phyloP scores from a whole-genome alignment of 2,797 vertebrate genomes.

The Lithobates pipiens region DNA sequence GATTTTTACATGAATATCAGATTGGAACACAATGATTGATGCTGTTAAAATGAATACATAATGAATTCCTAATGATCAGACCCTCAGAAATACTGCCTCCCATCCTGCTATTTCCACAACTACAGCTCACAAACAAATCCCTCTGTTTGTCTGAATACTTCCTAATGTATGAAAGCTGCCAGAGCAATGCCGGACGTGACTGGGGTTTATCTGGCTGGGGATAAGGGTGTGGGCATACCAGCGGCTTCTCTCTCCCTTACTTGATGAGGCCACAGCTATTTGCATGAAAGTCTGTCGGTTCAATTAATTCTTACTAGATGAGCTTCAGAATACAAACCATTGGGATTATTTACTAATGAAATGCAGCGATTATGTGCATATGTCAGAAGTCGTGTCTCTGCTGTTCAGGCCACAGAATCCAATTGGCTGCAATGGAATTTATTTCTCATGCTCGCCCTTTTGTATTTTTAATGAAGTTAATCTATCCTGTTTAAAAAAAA shows the following conservation, averaged over 20 bases:
- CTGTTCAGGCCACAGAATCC: too few relatives aligned
- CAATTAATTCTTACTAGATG: background rate
- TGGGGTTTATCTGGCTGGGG: constrained; percentile 37
- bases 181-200: constrained; percentile 50
- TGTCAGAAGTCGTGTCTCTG: too few relatives aligned
- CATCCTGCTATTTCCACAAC: constrained; percentile 55
- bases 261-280: background rate
- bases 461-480: too few relatives aligned
- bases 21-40: constrained; percentile 61
- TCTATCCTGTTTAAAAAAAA: too few relatives aligned
- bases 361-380: too few relatives aligned
- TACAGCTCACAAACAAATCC: constrained; percentile 60
- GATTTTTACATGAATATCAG: constrained; percentile 61
- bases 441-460: too few relatives aligned
- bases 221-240: background rate
- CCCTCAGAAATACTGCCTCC: constrained; percentile 55
- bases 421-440: too few relatives aligned
- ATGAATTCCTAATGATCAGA: constrained; percentile 58
- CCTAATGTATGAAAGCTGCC: constrained; percentile 59
- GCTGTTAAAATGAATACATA: constrained; percentile 62
- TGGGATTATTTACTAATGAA: too few relatives aligned
- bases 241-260: background rate
- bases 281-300: background rate
- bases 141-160: constrained; percentile 61
- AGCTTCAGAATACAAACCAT: too few relatives aligned